Conservation (phyloP, 2,797 vertebrate species). For the Danionella dracula region DNA sequence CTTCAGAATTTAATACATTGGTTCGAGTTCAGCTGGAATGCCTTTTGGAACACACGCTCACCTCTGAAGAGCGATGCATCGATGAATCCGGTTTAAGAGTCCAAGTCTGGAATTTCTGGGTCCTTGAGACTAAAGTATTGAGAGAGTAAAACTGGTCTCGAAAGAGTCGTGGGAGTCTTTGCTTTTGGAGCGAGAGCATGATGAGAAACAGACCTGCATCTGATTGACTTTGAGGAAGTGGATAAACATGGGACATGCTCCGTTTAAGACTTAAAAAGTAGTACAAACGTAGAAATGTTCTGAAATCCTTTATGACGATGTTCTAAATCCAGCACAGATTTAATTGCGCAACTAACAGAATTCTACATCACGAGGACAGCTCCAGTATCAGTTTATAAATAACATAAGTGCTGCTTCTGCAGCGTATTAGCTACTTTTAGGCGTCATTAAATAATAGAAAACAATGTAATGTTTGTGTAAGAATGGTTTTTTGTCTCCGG, state of each 20-base stretch:
- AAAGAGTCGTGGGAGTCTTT: conserved; percentile 14
- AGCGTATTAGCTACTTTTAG: too few species aligned
- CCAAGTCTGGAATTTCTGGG: conserved; percentile 3
- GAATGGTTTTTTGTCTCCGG: too few species aligned
- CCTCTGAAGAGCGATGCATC: neutral
- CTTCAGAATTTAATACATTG: neutral
- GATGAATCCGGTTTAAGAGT: neutral
- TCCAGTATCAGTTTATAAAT: too few species aligned
- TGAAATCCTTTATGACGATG: too few species aligned
- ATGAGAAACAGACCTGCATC: conserved; percentile 14
- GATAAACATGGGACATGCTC: neutral
- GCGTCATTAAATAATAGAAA: too few species aligned
- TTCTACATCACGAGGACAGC: too few species aligned
- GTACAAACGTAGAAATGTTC: too few species aligned
- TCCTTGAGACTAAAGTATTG: conserved; percentile 4
- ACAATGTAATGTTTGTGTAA: too few species aligned
- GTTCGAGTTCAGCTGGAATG: neutral
- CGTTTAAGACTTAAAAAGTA: neutral
- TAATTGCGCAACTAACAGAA: too few species aligned
- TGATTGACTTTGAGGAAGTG: neutral
- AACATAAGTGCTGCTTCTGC: too few species aligned
- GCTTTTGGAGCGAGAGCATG: neutral
- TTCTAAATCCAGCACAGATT: too few species aligned
- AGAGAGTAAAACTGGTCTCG: conserved; percentile 1
- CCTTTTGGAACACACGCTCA: neutral